Percentiles rank a stretch among this genome's conserved stretches.
These are phyloP conservation scores for Oscheius sp. DNA, from an alignment of 2,888 invertebrate species.

Conservation along the genomic window DNA sequence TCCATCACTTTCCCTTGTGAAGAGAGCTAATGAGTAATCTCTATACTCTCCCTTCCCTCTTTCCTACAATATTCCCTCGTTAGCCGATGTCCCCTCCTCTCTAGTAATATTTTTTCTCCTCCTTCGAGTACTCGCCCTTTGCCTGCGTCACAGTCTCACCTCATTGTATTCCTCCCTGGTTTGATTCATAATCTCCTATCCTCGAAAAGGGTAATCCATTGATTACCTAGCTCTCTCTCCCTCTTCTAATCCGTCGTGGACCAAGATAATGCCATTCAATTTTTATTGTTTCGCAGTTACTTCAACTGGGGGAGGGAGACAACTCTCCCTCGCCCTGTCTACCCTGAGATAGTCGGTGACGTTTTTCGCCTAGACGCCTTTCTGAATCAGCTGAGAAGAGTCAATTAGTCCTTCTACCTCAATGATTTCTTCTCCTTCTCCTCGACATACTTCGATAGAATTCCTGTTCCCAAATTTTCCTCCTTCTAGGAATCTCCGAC, in stretches of 20 bases:
- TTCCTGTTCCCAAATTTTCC: too few relatives aligned
- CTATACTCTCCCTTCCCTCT: not conserved
- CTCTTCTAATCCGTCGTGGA: not conserved
- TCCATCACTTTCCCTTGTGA: not conserved
- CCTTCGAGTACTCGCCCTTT: not conserved
- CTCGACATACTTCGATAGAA: too few relatives aligned
- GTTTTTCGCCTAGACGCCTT: not conserved
- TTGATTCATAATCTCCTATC: not conserved
- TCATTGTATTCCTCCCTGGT: not conserved
- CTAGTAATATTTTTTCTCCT: not conserved
- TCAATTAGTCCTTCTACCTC: too few relatives aligned
- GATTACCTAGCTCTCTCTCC: not conserved
- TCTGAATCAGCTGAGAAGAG: too few relatives aligned
- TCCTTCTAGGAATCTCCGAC: too few relatives aligned
- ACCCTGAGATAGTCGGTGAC: not conserved
- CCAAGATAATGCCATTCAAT: not conserved
- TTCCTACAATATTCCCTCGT: not conserved
- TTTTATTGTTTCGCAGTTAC: not conserved
- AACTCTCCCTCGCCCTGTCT: not conserved
- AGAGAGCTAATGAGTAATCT: not conserved
- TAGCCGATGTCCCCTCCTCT: not conserved
- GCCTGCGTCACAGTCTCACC: too few relatives aligned
- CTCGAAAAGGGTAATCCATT: constrained; percentile 1
- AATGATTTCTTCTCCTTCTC: too few relatives aligned
- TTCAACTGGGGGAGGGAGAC: not conserved